phyloP scores from a whole-genome alignment of 2,113 vertebrate species.

The Chlorodrepanis virens region DNA sequence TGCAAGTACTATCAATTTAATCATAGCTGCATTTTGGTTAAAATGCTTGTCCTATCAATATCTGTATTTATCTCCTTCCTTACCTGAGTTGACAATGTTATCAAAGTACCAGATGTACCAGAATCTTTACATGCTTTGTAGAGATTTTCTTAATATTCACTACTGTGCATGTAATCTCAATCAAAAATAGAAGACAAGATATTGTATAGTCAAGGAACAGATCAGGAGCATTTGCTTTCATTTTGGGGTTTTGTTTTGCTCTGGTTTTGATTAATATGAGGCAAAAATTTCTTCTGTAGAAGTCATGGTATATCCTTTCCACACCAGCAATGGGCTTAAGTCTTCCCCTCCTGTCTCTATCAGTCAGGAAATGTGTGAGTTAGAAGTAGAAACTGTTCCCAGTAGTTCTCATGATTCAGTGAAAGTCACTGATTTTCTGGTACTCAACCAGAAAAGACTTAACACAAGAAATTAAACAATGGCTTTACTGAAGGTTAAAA shows the following conservation, averaged over 20 bases:
- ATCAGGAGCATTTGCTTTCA: background rate
- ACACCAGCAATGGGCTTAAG: background rate
- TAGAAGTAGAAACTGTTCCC: background rate
- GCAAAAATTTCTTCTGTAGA: background rate
- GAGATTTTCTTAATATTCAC: background rate
- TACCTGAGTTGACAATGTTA: background rate
- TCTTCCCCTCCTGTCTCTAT: background rate
- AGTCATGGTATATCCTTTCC: background rate
- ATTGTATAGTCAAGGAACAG: background rate
- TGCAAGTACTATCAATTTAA: background rate
- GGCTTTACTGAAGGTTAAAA: constrained; percentile 3
- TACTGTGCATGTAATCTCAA: background rate
- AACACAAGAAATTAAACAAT: constrained; percentile 1
- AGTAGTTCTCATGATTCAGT: background rate
- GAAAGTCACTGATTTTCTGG: constrained; percentile 32
- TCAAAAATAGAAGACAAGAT: background rate
- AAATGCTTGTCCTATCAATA: background rate
- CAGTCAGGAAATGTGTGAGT: background rate
- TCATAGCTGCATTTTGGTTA: background rate
- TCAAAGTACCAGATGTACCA: background rate
- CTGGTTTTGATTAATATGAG: background rate
- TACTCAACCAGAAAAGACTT: constrained; percentile 12
- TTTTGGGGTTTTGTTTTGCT: background rate
- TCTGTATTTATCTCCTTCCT: background rate
- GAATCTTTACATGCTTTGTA: background rate